These are phyloP conservation scores for Dicerorhinus sumatrensis DNA, from an alignment of 2,113 vertebrate species.

Conservation along the genomic window DNA sequence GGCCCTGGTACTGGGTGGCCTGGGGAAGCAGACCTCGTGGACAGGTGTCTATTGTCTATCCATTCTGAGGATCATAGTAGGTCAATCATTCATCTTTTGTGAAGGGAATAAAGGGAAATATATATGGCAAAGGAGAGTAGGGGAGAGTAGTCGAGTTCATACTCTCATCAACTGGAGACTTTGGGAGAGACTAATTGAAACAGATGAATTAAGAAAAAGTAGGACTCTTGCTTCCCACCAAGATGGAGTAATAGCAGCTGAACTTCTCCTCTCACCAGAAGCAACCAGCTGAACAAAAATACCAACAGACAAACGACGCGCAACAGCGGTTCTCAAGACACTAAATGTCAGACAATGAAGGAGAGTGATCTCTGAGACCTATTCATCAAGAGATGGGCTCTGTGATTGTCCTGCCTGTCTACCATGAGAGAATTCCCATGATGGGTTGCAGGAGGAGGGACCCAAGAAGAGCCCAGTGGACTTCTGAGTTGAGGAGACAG, in stretches of 20 bases:
- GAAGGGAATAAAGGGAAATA: background rate
- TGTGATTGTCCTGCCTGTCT: accelerated
- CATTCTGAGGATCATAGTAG: background rate
- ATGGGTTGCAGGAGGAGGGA: accelerated
- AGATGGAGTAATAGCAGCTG: accelerated
- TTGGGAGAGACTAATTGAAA: background rate
- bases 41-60: too few relatives aligned
- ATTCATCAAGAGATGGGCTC: accelerated
- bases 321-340: too few relatives aligned
- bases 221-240: too few relatives aligned
- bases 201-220: background rate
- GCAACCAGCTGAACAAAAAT: background rate
- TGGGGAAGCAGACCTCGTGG: background rate
- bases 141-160: accelerated
- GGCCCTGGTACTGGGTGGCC: background rate
- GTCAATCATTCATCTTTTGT: background rate
- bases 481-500: accelerated
- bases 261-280: background rate
- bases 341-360: accelerated
- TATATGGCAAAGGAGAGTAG: background rate
- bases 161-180: background rate
- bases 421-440: too few relatives aligned
- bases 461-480: too few relatives aligned
- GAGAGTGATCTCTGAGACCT: accelerated
- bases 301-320: accelerated